Percentiles rank a stretch among this genome's conserved stretches.
Evolutionary conservation across 2,797 vertebrate species (phyloP).

Genomic region (Oreochromis mossambicus): DNA sequence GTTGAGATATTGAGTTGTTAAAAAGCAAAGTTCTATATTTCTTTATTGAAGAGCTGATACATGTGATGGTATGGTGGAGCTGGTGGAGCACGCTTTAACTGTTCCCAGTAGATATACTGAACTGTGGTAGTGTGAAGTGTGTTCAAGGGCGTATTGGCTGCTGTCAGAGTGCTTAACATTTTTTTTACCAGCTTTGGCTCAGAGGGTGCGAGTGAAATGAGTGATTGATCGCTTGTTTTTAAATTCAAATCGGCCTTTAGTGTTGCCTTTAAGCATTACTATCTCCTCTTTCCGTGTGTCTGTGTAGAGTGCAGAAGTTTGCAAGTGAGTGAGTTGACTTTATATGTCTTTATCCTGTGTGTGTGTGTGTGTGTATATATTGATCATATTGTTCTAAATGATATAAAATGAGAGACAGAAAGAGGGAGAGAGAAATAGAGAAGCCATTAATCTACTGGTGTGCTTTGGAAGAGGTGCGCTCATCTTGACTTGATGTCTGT

Average conservation of each 20-base stretch:
- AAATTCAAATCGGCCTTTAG: constrained; percentile 40
- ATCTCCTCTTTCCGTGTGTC: not conserved
- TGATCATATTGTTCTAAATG: not conserved
- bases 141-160: constrained; percentile 65
- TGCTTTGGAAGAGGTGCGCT: not conserved
- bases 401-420: not conserved
- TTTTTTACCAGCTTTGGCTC: constrained; percentile 24
- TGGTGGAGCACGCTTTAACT: constrained; percentile 8
- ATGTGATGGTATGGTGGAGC: not conserved
- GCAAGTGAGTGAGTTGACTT: not conserved
- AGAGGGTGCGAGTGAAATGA: constrained; percentile 57
- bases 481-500: not conserved
- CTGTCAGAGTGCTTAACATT: constrained; percentile 47
- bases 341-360: not conserved
- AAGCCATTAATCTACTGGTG: not conserved
- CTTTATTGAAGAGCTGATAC: constrained; percentile 12
- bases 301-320: not conserved
- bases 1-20: constrained; percentile 13
- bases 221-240: constrained; percentile 57
- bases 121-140: constrained; percentile 48
- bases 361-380: not conserved
- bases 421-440: not conserved
- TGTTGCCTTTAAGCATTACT: constrained; percentile 21
- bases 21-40: not conserved
- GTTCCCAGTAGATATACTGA: constrained; percentile 45